Percentiles rank a stretch among this genome's conserved stretches.
phyloP scores from a whole-genome alignment of 2,888 invertebrate genomes.

The Sinotaia quadrata region DNA sequence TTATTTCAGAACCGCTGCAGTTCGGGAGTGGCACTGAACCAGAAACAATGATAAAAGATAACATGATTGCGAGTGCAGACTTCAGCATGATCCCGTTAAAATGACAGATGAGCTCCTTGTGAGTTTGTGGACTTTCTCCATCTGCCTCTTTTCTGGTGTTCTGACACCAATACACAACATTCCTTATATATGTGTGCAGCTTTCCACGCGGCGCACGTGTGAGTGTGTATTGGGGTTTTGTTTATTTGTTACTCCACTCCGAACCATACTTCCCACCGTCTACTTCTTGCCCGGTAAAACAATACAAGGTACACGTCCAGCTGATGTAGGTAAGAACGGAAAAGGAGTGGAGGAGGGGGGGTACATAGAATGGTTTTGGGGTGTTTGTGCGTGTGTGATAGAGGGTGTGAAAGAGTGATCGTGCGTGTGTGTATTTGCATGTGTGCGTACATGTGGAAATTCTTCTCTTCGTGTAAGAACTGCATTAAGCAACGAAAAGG shows the following conservation, averaged over 20 bases:
- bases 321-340: too few relatives aligned
- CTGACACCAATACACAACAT: background rate
- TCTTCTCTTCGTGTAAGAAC: too few relatives aligned
- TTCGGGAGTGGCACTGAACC: too few relatives aligned
- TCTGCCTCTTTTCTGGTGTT: background rate
- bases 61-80: too few relatives aligned
- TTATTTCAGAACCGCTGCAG: too few relatives aligned
- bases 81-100: background rate
- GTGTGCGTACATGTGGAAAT: background rate
- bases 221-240: background rate
- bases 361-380: background rate
- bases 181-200: too few relatives aligned
- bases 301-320: too few relatives aligned
- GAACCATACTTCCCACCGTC: too few relatives aligned
- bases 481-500: too few relatives aligned
- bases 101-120: background rate
- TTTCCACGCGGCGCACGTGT: background rate
- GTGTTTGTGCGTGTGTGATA: constrained; percentile 5
- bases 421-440: constrained; percentile 3
- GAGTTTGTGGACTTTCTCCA: background rate
- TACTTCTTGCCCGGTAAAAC: too few relatives aligned
- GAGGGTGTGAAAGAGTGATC: background rate
- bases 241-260: background rate
- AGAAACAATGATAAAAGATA: too few relatives aligned
- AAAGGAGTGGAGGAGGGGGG: background rate